Base-by-base conservation (phyloP, 2,113 vertebrate species). In the Caretta caretta region DNA sequence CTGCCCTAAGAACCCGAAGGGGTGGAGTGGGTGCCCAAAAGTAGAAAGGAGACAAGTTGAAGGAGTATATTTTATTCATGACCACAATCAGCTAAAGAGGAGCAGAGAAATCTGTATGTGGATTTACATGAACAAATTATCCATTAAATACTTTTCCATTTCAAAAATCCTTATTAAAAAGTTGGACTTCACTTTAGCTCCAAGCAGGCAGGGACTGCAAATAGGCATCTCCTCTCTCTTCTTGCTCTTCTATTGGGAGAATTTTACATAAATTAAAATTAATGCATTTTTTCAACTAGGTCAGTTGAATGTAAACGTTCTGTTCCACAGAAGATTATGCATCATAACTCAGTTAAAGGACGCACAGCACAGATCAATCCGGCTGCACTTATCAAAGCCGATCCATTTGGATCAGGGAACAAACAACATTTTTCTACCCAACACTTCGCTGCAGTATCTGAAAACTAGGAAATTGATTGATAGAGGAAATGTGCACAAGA, bases 231-330 rank as follows among this genome's bases (percentile, higher is more conserved):
- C 51, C 80, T 92, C 88, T 93, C 80, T 95, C 48, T 69, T 94
- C 90, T 87, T 82, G 72, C 49, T 96, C 84, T 93, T 96, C 69
- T 89, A 75, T 83, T 95, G 86, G 72, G 81, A 93, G 56, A 96
- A 93, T 96, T 97, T 97, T 98, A 83, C 96, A 97, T 97, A 97
- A 95, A 97, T 97, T 97, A 97, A 97, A 97, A 97, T 97, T 97
- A 98, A 98, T 97, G 59, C 24, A 89, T 95, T 97, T 96, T 97
- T 97, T 96, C 94, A 97, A 97, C 92, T 97, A 98, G 97, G 97
- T 97, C 97, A 98, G 89, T 96, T 94, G 83, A 97, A 97, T 97
- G 97, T 94, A 97, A 97, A 97, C 97, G 93, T 95, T 97, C 97
- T 8, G 2, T 97, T 97, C 96, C 93, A 82, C 54, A 42, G 93